A percentile compares a stretch with the other conserved stretches of the same genome.
Conservation (phyloP, 2,888 invertebrate genomes). For the Mongoloraphidia duomilia region DNA sequence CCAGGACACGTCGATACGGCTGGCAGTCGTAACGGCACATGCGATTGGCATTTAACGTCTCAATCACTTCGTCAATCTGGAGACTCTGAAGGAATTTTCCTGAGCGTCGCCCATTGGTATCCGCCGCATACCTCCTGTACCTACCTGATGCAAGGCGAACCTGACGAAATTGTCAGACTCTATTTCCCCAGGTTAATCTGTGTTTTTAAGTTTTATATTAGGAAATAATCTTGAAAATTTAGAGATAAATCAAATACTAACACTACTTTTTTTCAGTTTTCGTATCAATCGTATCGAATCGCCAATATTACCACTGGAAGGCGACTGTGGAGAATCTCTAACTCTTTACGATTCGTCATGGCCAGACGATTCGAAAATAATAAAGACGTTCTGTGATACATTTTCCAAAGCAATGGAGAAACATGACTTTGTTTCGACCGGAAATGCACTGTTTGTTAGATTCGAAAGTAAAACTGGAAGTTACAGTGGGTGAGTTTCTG, state of each 20-base stretch:
- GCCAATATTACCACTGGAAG: constrained; percentile 71
- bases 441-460: constrained; percentile 72
- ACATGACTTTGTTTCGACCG: constrained; percentile 80
- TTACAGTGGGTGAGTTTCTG: constrained; percentile 56
- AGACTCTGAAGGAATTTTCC: constrained; percentile 75
- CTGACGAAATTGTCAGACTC: constrained; percentile 74
- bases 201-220: background rate
- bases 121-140: constrained; percentile 86
- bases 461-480: constrained; percentile 88
- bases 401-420: constrained; percentile 88
- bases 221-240: background rate
- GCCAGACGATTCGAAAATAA: constrained; percentile 79
- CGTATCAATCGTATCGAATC: constrained; percentile 81
- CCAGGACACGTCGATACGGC: constrained; percentile 84
- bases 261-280: constrained; percentile 40
- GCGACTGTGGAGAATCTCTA: constrained; percentile 80
- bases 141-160: constrained; percentile 73
- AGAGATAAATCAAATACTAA: background rate
- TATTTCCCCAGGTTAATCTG: constrained; percentile 68
- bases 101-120: constrained; percentile 89
- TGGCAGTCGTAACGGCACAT: constrained; percentile 71
- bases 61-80: constrained; percentile 64
- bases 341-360: constrained; percentile 79
- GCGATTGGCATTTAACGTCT: constrained; percentile 78
- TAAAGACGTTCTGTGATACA: constrained; percentile 89